Evolutionary conservation across 2,888 invertebrate species (phyloP), one percentile per base, ranked within the genome.

Genomic region (Melinopterus prodromus): DNA sequence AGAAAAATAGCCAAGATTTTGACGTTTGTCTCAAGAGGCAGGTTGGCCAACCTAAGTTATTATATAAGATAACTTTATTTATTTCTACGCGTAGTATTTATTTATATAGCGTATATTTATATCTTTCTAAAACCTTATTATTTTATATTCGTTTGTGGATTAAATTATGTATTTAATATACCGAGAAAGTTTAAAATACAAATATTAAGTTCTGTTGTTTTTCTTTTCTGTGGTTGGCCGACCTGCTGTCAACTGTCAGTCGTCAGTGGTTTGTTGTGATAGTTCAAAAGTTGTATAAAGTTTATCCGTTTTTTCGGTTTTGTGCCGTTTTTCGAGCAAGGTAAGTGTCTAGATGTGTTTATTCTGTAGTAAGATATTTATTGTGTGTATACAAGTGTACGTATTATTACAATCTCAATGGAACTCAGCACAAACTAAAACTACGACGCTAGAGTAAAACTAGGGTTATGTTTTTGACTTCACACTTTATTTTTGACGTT

Each of bases 1-100:
- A 12, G 53, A 4, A 53, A 82, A 70, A 12, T 36, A 9, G 16
- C 35, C 15, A n/a, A 16, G 15, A 16, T 71, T 71, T 74, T 74
- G n/a, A 74, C 36, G 14, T 26, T 35, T 74, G 71, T 74, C n/a
- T 35, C 74, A 12, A 2, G 26, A 26, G 26, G 36, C 74, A 74
- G 74, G n/a, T 15, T 74, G 14, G 12, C 74, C 74, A 74, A 74
- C 74, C 14, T 74, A 74, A 26, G 6, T 26, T 12, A 14, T 71
- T 16, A 71, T 9, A 26, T 71, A 53, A 71, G 26, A 71, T 53
- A 36, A 7, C n/a, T 12, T 6, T 74, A 3, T 74, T n/a, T 3
- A n/a, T 4, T 74, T 15, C 9, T 71, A 9, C 12, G 53, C 53
- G 26, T 26, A 26, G 26, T 2, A 26, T 2, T 53, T 53, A 53